phyloP scores from a whole-genome alignment of 2,888 invertebrate genomes.

The Rotaria macrura region DNA sequence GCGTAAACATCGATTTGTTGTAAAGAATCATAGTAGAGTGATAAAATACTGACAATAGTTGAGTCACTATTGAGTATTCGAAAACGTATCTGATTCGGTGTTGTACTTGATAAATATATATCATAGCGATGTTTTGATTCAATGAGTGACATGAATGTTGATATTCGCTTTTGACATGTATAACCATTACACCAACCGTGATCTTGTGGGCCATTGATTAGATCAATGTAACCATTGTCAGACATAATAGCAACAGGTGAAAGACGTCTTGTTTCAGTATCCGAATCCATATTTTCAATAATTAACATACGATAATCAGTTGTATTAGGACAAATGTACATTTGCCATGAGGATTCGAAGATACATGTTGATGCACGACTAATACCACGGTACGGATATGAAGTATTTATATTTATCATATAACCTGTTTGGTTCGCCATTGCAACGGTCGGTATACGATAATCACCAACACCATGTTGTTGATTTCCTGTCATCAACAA shows the following conservation, averaged over 20 bases:
- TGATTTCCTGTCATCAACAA: slow-evolving; percentile 29
- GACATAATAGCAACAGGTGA: slow-evolving; percentile 34
- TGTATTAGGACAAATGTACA: slow-evolving; percentile 22
- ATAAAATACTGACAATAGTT: background rate
- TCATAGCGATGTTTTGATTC: slow-evolving; percentile 39
- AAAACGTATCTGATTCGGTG: slow-evolving; percentile 29
- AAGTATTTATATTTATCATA: slow-evolving; percentile 24
- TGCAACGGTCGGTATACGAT: slow-evolving; percentile 43
- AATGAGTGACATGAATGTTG: slow-evolving; percentile 43
- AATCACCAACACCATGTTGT: slow-evolving; percentile 43
- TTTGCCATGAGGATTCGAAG: slow-evolving; percentile 19
- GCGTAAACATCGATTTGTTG: slow-evolving; percentile 30
- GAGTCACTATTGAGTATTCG: slow-evolving; percentile 27
- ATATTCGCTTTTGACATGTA: slow-evolving; percentile 44
- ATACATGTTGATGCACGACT: slow-evolving; percentile 36
- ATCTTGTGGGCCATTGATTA: slow-evolving; percentile 48
- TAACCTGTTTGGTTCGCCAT: slow-evolving; percentile 37
- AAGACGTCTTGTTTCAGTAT: slow-evolving; percentile 24
- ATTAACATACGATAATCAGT: slow-evolving; percentile 24
- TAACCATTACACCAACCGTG: slow-evolving; percentile 48
- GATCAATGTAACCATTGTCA: slow-evolving; percentile 40
- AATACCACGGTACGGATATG: slow-evolving; percentile 38
- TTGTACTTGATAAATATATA: slow-evolving; percentile 31
- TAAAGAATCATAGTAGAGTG: slow-evolving; percentile 21
- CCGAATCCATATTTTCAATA: slow-evolving; percentile 32